Base-by-base conservation (phyloP, 2,113 vertebrate species). In the Xyliphius kryptos region DNA sequence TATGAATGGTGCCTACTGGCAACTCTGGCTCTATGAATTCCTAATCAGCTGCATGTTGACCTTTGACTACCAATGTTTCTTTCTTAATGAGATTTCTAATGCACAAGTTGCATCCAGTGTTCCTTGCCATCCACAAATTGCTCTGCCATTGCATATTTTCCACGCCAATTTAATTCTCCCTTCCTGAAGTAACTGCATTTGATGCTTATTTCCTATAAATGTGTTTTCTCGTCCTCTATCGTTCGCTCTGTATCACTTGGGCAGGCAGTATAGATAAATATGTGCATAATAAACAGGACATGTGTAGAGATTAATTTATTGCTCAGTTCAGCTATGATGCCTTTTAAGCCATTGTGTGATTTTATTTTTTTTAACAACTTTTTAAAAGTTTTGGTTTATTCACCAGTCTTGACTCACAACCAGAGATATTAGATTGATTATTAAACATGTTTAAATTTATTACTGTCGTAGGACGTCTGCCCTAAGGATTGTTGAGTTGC, bases 11-110 rank as follows among this genome's bases (percentile, higher is more conserved):
- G 26, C 43, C 43, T 47, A 12, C 9, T 48, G 62, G 41, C 43
- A 11, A 15, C 13, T 50, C 43, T 9, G 52, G 14, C n/a, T 15
- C 20, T n/a, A 19, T 66, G 20, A 51, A 21, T 49, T 47, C 61
- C 41, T 55, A 64, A 64, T 55, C 36, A 66, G 43, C 32, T 16
- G 32, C 12, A 47, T 21, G 55, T 41, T 50, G 63, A 49, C 63
- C 54, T 66, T 50, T 48, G 54, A 51, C 36, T 57, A 46, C 63
- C n/a, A 16, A 36, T 13, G 44, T 26, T 57, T 12, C 20, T 36
- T 26, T 51, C 15, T n/a, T 21, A 49, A 38, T 49, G 20, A 46
- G 13, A 22, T 65, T 17, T 58, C 17, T 15, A 66, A 32, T 13
- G 26, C 53, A 49, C 19, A 62, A 48, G 53, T 43, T 36, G n/a